A percentile compares a stretch with the other conserved stretches of the same genome.
phyloP scores from a whole-genome alignment of 2,113 vertebrate species.

The Lepisosteus oculatus region DNA sequence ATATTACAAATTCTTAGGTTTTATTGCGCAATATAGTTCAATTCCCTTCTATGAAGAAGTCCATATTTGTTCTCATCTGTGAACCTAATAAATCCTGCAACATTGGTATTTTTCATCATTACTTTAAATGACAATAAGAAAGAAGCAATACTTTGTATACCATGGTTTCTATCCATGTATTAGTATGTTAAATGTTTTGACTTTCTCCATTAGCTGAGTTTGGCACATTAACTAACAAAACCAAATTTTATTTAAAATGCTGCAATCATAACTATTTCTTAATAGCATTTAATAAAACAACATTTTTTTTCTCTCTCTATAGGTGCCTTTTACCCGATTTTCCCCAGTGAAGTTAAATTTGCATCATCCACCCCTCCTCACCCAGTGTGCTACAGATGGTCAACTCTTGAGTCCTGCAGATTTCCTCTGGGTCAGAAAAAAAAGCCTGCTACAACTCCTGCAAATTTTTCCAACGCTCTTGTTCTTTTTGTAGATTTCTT shows the following conservation, averaged over 20 bases:
- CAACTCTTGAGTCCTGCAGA: constrained; percentile 60
- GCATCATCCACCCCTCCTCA: constrained; percentile 58
- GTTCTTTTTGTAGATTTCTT: constrained; percentile 29
- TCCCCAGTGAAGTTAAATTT: constrained; percentile 49
- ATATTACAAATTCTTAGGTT: background rate
- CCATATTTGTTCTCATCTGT: no score
- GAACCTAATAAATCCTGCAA: no score
- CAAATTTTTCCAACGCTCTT: constrained; percentile 45
- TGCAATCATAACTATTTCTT: constrained; percentile 52
- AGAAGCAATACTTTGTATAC: constrained; percentile 29
- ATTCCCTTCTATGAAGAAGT: no score
- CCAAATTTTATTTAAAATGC: constrained; percentile 38
- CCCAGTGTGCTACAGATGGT: constrained; percentile 56
- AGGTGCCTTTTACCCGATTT: constrained; percentile 68
- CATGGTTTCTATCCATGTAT: constrained; percentile 28
- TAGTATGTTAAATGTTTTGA: constrained; percentile 15
- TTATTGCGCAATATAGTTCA: no score
- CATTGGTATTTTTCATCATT: no score
- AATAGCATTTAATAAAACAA: constrained; percentile 37
- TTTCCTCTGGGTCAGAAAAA: constrained; percentile 41
- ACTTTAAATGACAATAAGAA: constrained; percentile 7
- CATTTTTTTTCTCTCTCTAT: constrained; percentile 50
- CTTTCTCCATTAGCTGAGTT: constrained; percentile 37
- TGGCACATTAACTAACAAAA: constrained; percentile 36
- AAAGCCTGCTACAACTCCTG: constrained; percentile 29